Conservation (phyloP, 2,113 vertebrate genomes). For the Myrmecobius fasciatus region DNA sequence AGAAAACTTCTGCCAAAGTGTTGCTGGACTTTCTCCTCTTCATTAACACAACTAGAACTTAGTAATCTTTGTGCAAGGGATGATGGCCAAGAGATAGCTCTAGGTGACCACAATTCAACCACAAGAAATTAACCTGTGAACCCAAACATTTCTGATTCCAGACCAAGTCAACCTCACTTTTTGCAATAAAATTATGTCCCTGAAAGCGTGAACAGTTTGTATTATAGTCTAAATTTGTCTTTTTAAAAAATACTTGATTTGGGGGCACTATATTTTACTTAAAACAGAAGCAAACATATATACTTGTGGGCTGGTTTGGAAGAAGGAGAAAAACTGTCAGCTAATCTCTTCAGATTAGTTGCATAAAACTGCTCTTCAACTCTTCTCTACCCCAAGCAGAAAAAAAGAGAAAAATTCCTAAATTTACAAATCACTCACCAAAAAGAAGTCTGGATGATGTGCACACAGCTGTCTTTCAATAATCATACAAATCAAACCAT, state of each 20-base stretch:
- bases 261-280: background rate
- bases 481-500: no score
- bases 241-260: background rate
- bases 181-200: constrained; percentile 15
- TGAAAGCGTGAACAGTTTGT: background rate
- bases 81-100: constrained; percentile 9
- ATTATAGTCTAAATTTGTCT: background rate
- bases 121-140: background rate
- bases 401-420: background rate
- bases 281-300: constrained; percentile 39
- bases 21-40: background rate
- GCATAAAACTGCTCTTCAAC: constrained; percentile 7
- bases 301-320: background rate
- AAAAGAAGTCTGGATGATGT: background rate
- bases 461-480: background rate
- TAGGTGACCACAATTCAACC: background rate
- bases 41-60: background rate
- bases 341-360: background rate
- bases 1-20: constrained; percentile 11
- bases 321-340: background rate
- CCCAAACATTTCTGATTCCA: constrained; percentile 13
- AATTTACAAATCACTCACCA: background rate
- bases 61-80: constrained; percentile 41
- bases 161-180: constrained; percentile 7
- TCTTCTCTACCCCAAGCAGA: background rate